These are phyloP conservation scores for Harpagus bidentatus DNA, from an alignment of 2,113 vertebrate genomes.

Conservation along the genomic window DNA sequence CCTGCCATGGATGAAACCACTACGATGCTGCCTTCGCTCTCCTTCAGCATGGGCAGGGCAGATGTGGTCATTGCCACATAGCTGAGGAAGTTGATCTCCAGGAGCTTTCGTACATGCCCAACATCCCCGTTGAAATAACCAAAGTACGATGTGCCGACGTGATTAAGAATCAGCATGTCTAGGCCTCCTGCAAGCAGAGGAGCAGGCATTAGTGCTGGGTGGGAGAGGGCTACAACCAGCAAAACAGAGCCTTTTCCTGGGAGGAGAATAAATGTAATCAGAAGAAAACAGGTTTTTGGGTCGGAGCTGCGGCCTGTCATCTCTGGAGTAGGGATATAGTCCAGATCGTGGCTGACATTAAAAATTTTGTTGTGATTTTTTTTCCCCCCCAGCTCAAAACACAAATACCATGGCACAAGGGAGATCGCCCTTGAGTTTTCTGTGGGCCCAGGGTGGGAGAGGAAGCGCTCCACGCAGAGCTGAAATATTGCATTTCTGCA, in stretches of 20 bases:
- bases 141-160: slow-evolving; percentile 10
- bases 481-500: not conserved
- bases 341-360: not conserved
- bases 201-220: not conserved
- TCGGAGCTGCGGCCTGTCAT: not conserved
- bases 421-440: not conserved
- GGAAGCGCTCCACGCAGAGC: accelerated
- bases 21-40: slow-evolving; percentile 71
- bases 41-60: slow-evolving; percentile 76
- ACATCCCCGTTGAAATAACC: slow-evolving; percentile 44
- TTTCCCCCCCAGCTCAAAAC: not conserved
- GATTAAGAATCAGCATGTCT: slow-evolving; percentile 81
- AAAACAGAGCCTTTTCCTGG: not conserved
- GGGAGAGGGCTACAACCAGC: not conserved
- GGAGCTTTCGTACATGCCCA: slow-evolving; percentile 9
- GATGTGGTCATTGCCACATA: slow-evolving; percentile 62
- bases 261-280: not conserved
- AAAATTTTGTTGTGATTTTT: not conserved
- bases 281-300: not conserved
- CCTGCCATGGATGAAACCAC: slow-evolving; percentile 77
- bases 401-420: not conserved
- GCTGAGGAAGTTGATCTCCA: slow-evolving; percentile 77
- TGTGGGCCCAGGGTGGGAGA: accelerated
- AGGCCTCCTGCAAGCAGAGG: slow-evolving; percentile 66
- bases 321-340: not conserved